phyloP scores from a whole-genome alignment of 2,113 vertebrate species.

The Psittacula cyanocephala region DNA sequence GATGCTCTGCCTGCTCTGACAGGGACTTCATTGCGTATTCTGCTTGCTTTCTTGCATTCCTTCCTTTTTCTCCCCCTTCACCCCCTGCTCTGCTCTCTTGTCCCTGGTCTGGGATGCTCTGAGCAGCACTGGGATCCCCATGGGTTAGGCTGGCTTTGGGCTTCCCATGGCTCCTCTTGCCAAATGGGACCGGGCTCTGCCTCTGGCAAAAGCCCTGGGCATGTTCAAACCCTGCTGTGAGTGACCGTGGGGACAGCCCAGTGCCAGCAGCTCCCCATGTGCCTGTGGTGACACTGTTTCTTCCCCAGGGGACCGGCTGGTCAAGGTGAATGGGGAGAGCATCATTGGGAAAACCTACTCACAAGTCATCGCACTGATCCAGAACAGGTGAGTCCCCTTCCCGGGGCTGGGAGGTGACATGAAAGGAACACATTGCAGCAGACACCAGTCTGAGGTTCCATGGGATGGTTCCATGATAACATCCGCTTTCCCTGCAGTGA shows the following conservation, averaged over 20 bases:
- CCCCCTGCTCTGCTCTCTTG: neutral
- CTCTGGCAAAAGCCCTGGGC: neutral
- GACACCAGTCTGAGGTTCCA: neutral
- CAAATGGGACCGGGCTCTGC: neutral
- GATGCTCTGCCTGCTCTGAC: neutral
- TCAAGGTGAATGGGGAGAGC: constrained; percentile 96
- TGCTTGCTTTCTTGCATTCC: neutral
- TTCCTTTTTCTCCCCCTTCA: neutral
- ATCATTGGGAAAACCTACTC: constrained; percentile 96
- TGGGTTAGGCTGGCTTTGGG: neutral
- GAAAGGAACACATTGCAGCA: neutral
- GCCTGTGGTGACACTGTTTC: accelerated
- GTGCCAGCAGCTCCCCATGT: neutral
- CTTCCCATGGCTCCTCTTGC: neutral
- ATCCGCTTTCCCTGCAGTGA: constrained; percentile 76
- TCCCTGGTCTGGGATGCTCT: neutral
- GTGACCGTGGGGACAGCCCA: accelerated
- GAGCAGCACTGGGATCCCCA: accelerated
- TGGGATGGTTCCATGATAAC: neutral
- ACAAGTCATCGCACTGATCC: constrained; percentile 96
- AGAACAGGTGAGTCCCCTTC: constrained; percentile 86
- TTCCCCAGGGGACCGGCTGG: constrained; percentile 88
- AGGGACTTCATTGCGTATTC: accelerated
- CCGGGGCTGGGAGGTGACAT: neutral
- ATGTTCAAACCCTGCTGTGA: neutral